Conservation (phyloP, 2,888 invertebrate genomes). For the Nyleta sp. region DNA sequence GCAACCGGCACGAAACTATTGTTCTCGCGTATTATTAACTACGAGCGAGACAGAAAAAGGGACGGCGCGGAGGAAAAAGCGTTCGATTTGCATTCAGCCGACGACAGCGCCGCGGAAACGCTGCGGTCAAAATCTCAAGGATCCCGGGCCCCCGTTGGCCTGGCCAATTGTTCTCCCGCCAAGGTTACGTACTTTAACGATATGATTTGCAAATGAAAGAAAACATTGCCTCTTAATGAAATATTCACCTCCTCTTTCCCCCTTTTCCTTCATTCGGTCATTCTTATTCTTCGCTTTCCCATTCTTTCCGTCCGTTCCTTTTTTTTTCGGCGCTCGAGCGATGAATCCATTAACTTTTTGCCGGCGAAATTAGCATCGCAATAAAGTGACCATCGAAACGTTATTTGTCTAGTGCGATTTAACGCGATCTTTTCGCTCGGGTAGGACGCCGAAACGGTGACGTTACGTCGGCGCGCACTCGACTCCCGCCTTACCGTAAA, state of each 20-base stretch:
- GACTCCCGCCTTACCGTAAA: slow-evolving; percentile 21
- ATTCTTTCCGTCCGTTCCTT: slow-evolving; percentile 10
- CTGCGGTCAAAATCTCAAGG: slow-evolving; percentile 41
- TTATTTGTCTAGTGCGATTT: slow-evolving; percentile 47
- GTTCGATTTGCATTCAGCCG: slow-evolving; percentile 72
- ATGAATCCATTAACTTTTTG: slow-evolving; percentile 52
- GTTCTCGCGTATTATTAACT: slow-evolving; percentile 65
- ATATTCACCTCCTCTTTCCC: slow-evolving; percentile 9
- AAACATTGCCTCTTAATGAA: slow-evolving; percentile 55
- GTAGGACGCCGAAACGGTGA: slow-evolving; percentile 22
- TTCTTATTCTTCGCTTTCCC: slow-evolving; percentile 24
- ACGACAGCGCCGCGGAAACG: slow-evolving; percentile 18
- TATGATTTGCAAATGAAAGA: slow-evolving; percentile 50
- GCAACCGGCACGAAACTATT: slow-evolving; percentile 63
- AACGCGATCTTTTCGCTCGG: slow-evolving; percentile 37
- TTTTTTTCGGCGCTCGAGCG: background rate
- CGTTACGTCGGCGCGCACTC: background rate
- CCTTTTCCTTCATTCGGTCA: slow-evolving; percentile 2
- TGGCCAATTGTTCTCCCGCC: slow-evolving; percentile 53
- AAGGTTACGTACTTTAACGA: slow-evolving; percentile 59
- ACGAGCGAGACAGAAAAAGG: slow-evolving; percentile 51
- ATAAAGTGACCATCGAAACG: slow-evolving; percentile 33
- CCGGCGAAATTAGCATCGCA: slow-evolving; percentile 11
- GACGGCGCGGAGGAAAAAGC: background rate
- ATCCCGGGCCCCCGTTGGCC: slow-evolving; percentile 15